These are phyloP conservation scores for Heliconius melpomene DNA, from an alignment of 1,140 invertebrate genomes.

Conservation along the genomic window DNA sequence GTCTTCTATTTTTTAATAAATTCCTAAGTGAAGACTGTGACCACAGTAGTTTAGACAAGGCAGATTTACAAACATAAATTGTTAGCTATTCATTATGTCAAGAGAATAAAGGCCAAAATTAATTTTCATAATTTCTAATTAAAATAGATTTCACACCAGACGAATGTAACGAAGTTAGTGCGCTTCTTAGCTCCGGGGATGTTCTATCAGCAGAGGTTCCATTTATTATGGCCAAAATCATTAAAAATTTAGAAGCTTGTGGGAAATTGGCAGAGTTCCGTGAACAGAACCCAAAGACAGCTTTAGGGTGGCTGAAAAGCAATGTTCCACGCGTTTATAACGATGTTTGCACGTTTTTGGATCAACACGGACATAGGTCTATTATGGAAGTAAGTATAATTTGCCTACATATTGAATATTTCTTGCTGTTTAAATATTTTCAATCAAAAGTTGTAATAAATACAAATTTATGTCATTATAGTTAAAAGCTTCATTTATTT, in stretches of 20 bases:
- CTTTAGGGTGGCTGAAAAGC: conserved; percentile 82
- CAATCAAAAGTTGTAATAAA: too few species aligned
- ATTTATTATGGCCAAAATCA: conserved; percentile 80
- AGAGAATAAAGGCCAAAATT: background rate
- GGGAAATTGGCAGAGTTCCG: conserved; percentile 81
- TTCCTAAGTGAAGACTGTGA: too few species aligned
- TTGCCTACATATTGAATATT: too few species aligned
- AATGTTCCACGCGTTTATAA: conserved; percentile 79
- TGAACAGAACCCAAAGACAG: conserved; percentile 77
- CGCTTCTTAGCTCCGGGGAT: conserved; percentile 85
- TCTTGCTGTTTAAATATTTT: too few species aligned
- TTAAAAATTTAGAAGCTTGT: conserved; percentile 76
- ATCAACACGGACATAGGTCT: conserved; percentile 88
- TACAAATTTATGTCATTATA: too few species aligned
- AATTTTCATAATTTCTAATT: background rate
- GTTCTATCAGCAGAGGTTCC: conserved; percentile 88
- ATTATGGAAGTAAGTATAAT: conserved; percentile 85
- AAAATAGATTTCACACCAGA: conserved; percentile 82
- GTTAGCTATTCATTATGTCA: too few species aligned
- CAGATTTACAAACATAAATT: too few species aligned
- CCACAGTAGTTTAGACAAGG: too few species aligned
- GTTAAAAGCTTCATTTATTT: too few species aligned
- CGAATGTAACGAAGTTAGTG: conserved; percentile 83
- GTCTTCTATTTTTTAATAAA: too few species aligned
- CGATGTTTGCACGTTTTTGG: conserved; percentile 83